Evolutionary conservation across 2,888 invertebrate species (phyloP).

Genomic region (Platycnemis pennipes): DNA sequence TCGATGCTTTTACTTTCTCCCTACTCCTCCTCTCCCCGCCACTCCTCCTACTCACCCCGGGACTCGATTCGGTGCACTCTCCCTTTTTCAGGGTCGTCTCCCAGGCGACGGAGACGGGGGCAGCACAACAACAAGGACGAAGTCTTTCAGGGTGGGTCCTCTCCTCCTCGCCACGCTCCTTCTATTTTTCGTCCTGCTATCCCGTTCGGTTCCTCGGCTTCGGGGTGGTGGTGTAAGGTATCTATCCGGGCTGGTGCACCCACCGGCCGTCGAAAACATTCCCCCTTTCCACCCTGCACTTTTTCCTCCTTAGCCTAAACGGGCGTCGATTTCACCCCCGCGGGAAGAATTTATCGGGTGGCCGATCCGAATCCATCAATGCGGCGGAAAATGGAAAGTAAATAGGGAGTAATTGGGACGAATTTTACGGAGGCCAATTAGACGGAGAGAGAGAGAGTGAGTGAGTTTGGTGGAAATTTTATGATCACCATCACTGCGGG

Average conservation of each 20-base stretch:
- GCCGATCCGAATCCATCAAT: background rate
- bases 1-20: conserved; percentile 1
- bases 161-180: background rate
- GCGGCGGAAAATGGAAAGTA: background rate
- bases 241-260: background rate
- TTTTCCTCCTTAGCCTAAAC: background rate
- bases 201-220: background rate
- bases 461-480: background rate
- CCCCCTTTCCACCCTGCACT: background rate
- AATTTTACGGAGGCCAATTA: background rate
- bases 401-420: background rate
- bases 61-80: conserved; percentile 13
- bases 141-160: background rate
- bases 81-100: conserved; percentile 28
- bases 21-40: background rate
- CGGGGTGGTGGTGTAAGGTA: background rate
- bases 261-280: background rate
- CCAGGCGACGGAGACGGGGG: background rate
- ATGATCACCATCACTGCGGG: background rate
- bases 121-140: conserved; percentile 14
- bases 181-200: background rate
- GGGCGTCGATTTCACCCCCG: background rate
- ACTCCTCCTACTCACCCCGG: background rate
- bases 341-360: background rate
- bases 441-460: background rate